A percentile compares a stretch with the other conserved stretches of the same genome.
Conservation (phyloP, 37 sponge, comb jelly and placozoan species). For the Mnemiopsis leidyi region DNA sequence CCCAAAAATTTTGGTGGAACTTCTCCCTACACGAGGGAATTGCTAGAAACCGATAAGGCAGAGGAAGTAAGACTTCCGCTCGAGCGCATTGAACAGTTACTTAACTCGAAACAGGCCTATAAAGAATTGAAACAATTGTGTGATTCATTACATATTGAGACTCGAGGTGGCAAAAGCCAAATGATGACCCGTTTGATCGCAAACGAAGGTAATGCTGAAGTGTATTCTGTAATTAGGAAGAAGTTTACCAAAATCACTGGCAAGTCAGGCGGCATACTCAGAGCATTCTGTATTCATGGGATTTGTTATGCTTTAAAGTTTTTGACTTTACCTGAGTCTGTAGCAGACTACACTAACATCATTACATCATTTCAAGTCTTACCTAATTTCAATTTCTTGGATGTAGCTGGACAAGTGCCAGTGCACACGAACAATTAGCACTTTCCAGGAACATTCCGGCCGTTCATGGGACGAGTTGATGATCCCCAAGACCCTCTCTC, state of each 20-base stretch:
- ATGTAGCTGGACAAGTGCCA: neutral
- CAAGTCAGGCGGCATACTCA: slow-evolving; percentile 15
- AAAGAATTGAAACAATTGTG: neutral
- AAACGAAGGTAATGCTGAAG: neutral
- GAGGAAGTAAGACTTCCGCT: neutral
- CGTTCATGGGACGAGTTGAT: slow-evolving; percentile 1
- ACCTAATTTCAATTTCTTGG: slow-evolving; percentile 1
- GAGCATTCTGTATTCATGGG: slow-evolving; percentile 41
- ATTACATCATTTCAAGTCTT: neutral
- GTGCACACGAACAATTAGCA: neutral
- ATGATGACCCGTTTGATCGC: neutral
- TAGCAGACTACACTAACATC: slow-evolving; percentile 45
- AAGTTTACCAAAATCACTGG: slow-evolving; percentile 12
- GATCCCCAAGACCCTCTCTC: neutral
- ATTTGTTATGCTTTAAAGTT: slow-evolving; percentile 2
- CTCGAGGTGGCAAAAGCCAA: slow-evolving; percentile 22
- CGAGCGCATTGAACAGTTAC: neutral
- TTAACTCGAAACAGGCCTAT: neutral
- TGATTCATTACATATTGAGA: slow-evolving; percentile 9
- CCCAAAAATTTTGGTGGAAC: slow-evolving; percentile 10
- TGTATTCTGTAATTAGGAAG: slow-evolving; percentile 28
- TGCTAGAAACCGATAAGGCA: neutral
- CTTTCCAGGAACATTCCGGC: slow-evolving; percentile 2
- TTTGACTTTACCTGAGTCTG: neutral
- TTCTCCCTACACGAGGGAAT: neutral